A percentile compares a stretch with the other conserved stretches of the same genome.
These are phyloP conservation scores for Caerostris darwini DNA, from an alignment of 1,140 invertebrate genomes.

Conservation along the genomic window DNA sequence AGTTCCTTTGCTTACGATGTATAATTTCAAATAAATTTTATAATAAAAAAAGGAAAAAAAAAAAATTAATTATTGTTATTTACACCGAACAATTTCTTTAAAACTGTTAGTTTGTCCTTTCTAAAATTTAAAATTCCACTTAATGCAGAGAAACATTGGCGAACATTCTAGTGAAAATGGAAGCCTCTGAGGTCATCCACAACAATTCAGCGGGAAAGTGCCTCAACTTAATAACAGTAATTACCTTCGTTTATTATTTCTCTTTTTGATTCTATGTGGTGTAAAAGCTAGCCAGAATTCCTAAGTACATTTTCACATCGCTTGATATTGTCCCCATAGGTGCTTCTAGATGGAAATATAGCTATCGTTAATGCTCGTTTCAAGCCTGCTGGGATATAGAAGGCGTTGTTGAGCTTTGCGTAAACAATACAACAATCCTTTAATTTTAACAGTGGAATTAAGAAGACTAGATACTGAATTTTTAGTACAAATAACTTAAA, in stretches of 20 bases:
- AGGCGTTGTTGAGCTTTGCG: not conserved
- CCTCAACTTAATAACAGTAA: slow-evolving; percentile 20
- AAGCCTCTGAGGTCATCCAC: not conserved
- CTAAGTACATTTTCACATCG: slow-evolving; percentile 51
- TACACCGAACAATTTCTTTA: not conserved
- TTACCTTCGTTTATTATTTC: slow-evolving; percentile 50
- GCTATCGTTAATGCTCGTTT: slow-evolving; percentile 19
- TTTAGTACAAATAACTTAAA: not conserved
- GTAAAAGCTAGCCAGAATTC: not conserved
- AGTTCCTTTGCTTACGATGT: no score
- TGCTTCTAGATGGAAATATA: slow-evolving; percentile 47
- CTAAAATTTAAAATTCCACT: not conserved
- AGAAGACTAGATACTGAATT: not conserved
- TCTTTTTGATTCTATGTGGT: slow-evolving; percentile 14
- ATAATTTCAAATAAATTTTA: not conserved
- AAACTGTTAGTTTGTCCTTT: not conserved
- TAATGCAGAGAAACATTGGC: not conserved
- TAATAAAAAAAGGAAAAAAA: not conserved
- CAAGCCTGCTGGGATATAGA: not conserved
- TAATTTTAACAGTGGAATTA: slow-evolving; percentile 49
- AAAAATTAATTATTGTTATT: not conserved
- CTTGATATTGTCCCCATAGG: slow-evolving; percentile 61
- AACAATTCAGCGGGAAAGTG: slow-evolving; percentile 13
- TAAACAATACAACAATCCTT: not conserved
- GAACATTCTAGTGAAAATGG: not conserved